These are phyloP conservation scores for Norana najaformis DNA, from an alignment of 2,888 invertebrate species.

Conservation along the genomic window DNA sequence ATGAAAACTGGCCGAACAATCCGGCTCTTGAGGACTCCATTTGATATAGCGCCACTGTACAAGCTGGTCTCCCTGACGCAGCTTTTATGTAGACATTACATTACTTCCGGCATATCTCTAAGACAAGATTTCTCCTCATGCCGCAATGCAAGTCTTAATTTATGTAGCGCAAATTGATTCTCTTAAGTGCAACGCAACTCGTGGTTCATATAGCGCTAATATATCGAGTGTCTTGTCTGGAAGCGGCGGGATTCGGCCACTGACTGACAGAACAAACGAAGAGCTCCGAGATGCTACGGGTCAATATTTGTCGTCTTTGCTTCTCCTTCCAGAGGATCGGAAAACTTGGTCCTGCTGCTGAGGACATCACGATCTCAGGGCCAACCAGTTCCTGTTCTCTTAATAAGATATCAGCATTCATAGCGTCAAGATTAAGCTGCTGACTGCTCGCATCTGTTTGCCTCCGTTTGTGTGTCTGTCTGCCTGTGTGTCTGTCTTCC, in stretches of 20 bases:
- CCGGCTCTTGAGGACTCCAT: not conserved
- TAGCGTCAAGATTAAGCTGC: no score
- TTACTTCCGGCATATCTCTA: not conserved
- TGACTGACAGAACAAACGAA: not conserved
- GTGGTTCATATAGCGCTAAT: not conserved
- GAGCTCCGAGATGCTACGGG: not conserved
- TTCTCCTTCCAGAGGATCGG: not conserved
- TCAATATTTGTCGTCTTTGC: not conserved
- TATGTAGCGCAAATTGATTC: constrained; percentile 1
- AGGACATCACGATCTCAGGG: not conserved
- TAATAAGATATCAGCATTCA: not conserved
- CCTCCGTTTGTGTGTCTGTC: not conserved
- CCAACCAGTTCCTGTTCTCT: not conserved
- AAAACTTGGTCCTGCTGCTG: not conserved
- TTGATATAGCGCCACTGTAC: not conserved
- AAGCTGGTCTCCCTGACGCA: not conserved
- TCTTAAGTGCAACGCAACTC: not conserved
- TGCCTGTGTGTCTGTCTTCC: not conserved
- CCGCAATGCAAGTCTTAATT: not conserved
- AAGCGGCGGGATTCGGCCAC: not conserved
- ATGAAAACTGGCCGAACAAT: not conserved
- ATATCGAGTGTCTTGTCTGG: not conserved
- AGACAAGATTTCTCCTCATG: not conserved
- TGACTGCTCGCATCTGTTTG: not conserved
- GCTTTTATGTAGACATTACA: not conserved